Base-by-base conservation (phyloP, 2,797 vertebrate genomes). In the Ibycter americanus region DNA sequence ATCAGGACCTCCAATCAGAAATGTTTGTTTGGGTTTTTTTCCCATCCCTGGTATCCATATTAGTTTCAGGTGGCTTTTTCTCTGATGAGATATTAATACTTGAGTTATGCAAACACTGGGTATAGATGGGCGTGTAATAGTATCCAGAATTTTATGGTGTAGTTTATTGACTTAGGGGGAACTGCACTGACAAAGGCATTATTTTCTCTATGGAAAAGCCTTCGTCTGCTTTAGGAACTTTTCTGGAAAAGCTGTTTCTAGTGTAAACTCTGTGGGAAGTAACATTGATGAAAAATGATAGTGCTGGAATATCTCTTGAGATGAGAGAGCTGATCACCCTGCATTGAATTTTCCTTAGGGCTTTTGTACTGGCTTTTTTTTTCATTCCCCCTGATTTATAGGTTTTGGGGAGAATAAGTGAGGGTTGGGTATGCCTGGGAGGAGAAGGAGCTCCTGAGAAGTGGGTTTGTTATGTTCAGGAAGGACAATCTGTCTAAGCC, bases 41-140 rank as follows among this genome's bases (percentile, higher is more conserved):
- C 11, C 38, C 6, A 12, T 21, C 31, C 29, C 4, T 25, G 8
- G 21, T 82, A n/a, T 61, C 65, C 8, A 0, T 90, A 62, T 93
- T 89, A 20, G 16, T 73, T 84, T 87, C 92, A 90, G 42, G 1
- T 92, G 89, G 38, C 55, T 96, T 89, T 80, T 86, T 56, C 47
- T 94, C 47, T 22, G 70, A 18, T 0, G 82, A 81, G 67, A 42
- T 93, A 52, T 46, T 92, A 93, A 80, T 85, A 80, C 74, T 32
- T 40, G 52, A 91, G 63, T 55, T 61, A 73, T 93, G 78, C 32
- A 82, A 56, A 61, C 3, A 11, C 80, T 61, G n/a, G 47, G 32
- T 83, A 7, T 72, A 51, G 67, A 80, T 42, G 52, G 83, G 74
- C 85, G 40, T 62, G 71, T 83, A 89, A 90, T 8, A 32, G 34